Conservation (phyloP, 2,113 vertebrate species). For the Rallus limicola region DNA sequence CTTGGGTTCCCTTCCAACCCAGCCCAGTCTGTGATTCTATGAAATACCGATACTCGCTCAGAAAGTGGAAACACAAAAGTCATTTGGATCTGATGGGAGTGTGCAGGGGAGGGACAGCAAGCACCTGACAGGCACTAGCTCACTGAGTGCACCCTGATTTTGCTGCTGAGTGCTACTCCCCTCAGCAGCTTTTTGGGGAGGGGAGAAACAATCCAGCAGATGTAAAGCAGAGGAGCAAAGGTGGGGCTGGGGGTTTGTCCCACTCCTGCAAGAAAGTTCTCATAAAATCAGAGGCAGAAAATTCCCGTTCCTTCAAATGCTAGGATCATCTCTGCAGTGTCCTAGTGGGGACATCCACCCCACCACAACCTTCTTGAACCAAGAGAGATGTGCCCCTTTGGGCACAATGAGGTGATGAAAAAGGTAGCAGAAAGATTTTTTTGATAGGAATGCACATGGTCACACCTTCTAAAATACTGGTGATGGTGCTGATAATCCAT, state of each 20-base stretch:
- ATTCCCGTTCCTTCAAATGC: not conserved
- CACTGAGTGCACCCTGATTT: not conserved
- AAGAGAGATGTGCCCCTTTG: not conserved
- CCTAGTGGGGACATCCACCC: fast-evolving
- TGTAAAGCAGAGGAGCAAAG: not conserved
- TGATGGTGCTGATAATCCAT: not conserved
- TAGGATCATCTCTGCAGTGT: not conserved
- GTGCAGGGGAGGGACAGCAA: not conserved
- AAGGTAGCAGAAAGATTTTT: not conserved
- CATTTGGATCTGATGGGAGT: not conserved
- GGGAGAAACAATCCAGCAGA: not conserved
- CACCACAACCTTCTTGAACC: not conserved
- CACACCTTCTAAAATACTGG: not conserved
- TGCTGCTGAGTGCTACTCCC: not conserved
- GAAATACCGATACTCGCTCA: not conserved
- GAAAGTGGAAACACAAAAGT: not conserved
- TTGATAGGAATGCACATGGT: not conserved
- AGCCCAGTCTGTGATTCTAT: no score
- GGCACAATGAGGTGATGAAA: not conserved
- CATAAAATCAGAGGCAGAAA: not conserved
- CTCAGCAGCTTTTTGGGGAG: not conserved
- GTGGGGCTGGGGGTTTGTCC: not conserved
- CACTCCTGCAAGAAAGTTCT: not conserved
- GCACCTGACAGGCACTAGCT: not conserved
- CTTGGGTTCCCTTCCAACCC: no score